A percentile compares a stretch with the other conserved stretches of the same genome.
Evolutionary conservation across 2,797 vertebrate species (phyloP).

Genomic region (Chiroxiphia lanceolata): DNA sequence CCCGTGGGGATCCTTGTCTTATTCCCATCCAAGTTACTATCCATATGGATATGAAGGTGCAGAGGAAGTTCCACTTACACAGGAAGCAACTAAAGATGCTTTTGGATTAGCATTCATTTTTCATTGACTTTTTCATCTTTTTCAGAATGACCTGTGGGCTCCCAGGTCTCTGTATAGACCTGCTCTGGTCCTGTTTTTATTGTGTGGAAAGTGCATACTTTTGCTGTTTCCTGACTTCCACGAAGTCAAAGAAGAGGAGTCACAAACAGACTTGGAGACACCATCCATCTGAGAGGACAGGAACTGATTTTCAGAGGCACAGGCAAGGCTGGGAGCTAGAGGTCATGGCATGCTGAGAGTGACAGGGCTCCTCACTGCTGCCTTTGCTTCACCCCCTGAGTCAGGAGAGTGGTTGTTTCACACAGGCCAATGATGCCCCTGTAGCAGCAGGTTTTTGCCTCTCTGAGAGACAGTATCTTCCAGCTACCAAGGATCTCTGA

Average conservation of each 20-base stretch:
- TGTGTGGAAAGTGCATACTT: not conserved
- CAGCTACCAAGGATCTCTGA: not conserved
- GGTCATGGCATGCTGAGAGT: not conserved
- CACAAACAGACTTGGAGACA: not conserved
- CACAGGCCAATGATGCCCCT: not conserved
- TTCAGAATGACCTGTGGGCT: not conserved
- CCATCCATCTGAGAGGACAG: not conserved
- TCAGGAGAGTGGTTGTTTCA: not conserved
- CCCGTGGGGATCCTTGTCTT: not conserved
- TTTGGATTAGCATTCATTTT: not conserved
- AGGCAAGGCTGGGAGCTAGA: not conserved
- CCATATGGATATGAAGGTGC: fast-evolving
- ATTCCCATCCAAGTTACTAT: not conserved
- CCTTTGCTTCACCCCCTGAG: not conserved
- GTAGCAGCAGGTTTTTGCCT: not conserved
- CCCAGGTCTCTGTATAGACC: not conserved
- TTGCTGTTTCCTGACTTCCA: not conserved
- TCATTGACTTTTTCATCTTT: not conserved
- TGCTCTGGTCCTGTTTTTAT: not conserved
- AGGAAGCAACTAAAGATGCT: not conserved
- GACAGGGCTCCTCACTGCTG: not conserved
- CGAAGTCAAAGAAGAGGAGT: not conserved
- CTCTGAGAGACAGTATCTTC: not conserved
- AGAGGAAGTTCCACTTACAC: not conserved
- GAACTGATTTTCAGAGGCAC: not conserved